These are phyloP conservation scores for Scelioninae gen. 2 DNA, from an alignment of 2,888 invertebrate species.

Conservation along the genomic window DNA sequence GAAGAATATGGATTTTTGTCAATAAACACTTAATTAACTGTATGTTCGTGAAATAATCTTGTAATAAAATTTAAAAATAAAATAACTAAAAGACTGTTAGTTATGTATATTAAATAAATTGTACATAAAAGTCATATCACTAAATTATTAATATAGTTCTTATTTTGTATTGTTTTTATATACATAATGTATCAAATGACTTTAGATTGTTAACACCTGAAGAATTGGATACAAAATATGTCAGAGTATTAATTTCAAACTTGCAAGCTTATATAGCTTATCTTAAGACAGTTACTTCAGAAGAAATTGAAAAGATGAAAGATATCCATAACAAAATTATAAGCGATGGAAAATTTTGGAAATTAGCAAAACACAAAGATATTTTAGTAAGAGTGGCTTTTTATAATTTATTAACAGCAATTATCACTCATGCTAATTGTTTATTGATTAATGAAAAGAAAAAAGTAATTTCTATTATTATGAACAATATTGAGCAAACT, in stretches of 20 bases:
- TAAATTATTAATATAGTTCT: no score
- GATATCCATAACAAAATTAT: slow-evolving; percentile 78
- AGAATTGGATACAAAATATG: slow-evolving; percentile 83
- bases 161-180: no score
- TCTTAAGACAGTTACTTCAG: slow-evolving; percentile 77
- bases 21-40: no score
- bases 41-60: no score
- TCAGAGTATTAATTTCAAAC: slow-evolving; percentile 80
- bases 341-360: slow-evolving; percentile 83
- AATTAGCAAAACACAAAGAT: slow-evolving; percentile 78
- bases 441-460: slow-evolving; percentile 78
- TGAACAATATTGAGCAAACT: slow-evolving; percentile 82
- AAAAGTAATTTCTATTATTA: slow-evolving; percentile 78
- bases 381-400: slow-evolving; percentile 79
- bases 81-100: no score
- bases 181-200: no score
- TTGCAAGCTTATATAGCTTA: slow-evolving; percentile 82
- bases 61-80: no score
- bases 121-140: no score
- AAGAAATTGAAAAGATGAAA: slow-evolving; percentile 77
- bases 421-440: slow-evolving; percentile 79
- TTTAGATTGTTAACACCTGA: slow-evolving; percentile 79
- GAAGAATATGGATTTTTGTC: no score
- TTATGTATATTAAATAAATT: no score
- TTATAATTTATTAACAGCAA: slow-evolving; percentile 80